Percentiles rank a stretch among this genome's conserved stretches.
Conservation (phyloP, 1,140 invertebrate species). For the Eciton burchellii region DNA sequence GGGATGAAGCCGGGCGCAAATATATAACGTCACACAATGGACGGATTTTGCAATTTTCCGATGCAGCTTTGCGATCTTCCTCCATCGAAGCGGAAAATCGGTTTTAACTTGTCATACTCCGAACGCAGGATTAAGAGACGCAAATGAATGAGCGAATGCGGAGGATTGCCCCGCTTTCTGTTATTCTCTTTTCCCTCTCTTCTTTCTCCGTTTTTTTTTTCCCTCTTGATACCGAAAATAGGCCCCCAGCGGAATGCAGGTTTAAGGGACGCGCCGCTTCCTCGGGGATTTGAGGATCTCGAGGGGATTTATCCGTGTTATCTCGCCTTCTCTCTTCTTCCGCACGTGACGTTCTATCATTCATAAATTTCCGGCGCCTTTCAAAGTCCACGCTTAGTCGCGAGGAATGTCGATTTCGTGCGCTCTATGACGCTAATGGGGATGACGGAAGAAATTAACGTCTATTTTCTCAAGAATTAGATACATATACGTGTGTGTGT, state of each 20-base stretch:
- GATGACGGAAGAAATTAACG: too few species aligned
- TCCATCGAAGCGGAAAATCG: slow-evolving; percentile 32
- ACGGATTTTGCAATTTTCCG: slow-evolving; percentile 43
- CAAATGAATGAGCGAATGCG: slow-evolving; percentile 47
- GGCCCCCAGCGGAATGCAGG: slow-evolving; percentile 29
- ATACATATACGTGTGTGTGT: too few species aligned
- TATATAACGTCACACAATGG: slow-evolving; percentile 23
- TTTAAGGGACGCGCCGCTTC: slow-evolving; percentile 28
- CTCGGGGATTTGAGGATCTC: slow-evolving; percentile 35
- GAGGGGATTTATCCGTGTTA: slow-evolving; percentile 45
- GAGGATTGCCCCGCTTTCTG: too few species aligned
- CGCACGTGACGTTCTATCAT: not conserved
- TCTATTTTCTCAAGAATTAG: too few species aligned
- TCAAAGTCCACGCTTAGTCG: not conserved
- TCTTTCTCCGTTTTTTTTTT: too few species aligned
- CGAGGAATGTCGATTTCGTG: not conserved
- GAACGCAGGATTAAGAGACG: slow-evolving; percentile 32
- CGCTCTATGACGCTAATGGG: not conserved
- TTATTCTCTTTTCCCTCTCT: too few species aligned
- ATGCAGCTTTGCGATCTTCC: slow-evolving; percentile 26
- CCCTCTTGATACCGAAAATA: slow-evolving; percentile 41
- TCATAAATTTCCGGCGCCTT: slow-evolving; percentile 5
- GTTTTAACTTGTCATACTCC: slow-evolving; percentile 48
- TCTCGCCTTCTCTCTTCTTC: not conserved
- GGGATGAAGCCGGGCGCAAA: slow-evolving; percentile 17